phyloP scores from a whole-genome alignment of 2,797 vertebrate species.

The Helostoma temminkii region DNA sequence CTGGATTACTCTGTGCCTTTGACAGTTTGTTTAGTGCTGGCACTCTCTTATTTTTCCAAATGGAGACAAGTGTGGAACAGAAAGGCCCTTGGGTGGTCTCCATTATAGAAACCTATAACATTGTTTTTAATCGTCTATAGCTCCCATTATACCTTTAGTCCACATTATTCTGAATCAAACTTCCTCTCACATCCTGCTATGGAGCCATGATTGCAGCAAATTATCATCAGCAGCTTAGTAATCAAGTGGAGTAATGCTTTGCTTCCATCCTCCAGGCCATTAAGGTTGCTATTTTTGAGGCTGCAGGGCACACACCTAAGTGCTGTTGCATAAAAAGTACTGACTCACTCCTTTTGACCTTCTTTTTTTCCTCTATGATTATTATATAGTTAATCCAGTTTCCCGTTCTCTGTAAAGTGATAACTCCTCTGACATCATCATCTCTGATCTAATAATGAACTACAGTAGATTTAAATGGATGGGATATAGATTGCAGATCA shows the following conservation, averaged over 20 bases:
- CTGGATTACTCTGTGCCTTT: conserved; percentile 31
- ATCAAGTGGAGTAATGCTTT: conserved; percentile 39
- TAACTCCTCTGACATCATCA: conserved; percentile 41
- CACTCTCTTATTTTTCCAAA: conserved; percentile 30
- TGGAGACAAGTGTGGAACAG: conserved; percentile 32
- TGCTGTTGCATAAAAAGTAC: conserved; percentile 35
- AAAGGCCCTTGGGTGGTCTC: conserved; percentile 38
- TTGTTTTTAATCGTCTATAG: conserved; percentile 11
- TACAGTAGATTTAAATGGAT: conserved; percentile 22
- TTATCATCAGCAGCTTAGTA: conserved; percentile 45
- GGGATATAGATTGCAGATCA: conserved; percentile 3
- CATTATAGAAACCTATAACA: conserved; percentile 12
- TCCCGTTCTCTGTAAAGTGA: conserved; percentile 48
- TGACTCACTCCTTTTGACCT: conserved; percentile 36
- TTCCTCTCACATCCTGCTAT: conserved; percentile 26
- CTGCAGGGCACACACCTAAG: conserved; percentile 37
- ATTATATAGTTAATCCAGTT: conserved; percentile 62
- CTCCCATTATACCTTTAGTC: conserved; percentile 2
- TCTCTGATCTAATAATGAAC: conserved; percentile 49
- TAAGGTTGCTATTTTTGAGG: conserved; percentile 66
- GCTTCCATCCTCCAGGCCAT: conserved; percentile 45
- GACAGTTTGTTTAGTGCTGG: conserved; percentile 61
- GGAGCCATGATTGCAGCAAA: conserved; percentile 33
- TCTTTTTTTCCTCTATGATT: conserved; percentile 20
- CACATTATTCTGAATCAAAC: conserved; percentile 8